Conservation (phyloP, 2,113 vertebrate genomes). For the Ahaetulla prasina region DNA sequence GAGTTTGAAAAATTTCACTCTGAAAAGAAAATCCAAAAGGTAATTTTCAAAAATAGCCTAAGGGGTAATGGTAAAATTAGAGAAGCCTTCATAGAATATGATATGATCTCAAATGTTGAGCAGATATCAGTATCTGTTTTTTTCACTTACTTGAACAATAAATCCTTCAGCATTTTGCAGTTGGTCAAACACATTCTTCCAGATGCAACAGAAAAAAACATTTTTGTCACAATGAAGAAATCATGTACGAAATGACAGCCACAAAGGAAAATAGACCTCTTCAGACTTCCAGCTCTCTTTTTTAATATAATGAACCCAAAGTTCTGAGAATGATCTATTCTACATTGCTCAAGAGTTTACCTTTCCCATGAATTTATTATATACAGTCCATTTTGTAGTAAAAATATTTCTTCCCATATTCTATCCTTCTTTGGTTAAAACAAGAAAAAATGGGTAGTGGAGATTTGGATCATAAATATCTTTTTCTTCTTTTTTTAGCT, state of each 20-base stretch:
- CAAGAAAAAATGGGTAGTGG: conserved; percentile 90
- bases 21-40: conserved; percentile 36
- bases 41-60: conserved; percentile 28
- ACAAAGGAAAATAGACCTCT: conserved; percentile 24
- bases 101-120: conserved; percentile 21
- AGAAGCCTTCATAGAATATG: neutral
- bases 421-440: conserved; percentile 79
- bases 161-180: conserved; percentile 37
- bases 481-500: conserved; percentile 87
- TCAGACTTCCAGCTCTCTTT: neutral
- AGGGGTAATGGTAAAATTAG: neutral
- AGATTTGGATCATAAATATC: conserved; percentile 89
- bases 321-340: conserved; percentile 12
- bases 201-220: conserved; percentile 38
- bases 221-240: conserved; percentile 34
- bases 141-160: conserved; percentile 33
- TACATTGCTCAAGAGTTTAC: neutral
- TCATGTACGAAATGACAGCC: conserved; percentile 34
- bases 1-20: conserved; percentile 40
- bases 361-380: neutral
- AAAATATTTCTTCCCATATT: conserved; percentile 39
- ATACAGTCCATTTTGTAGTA: conserved; percentile 20
- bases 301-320: conserved; percentile 15
- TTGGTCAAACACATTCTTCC: conserved; percentile 33
- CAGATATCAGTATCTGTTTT: conserved; percentile 45